Evolutionary conservation across 2,888 invertebrate species (phyloP), one percentile per base, ranked within the genome.

Genomic region (Brachypalpus laphriformis): DNA sequence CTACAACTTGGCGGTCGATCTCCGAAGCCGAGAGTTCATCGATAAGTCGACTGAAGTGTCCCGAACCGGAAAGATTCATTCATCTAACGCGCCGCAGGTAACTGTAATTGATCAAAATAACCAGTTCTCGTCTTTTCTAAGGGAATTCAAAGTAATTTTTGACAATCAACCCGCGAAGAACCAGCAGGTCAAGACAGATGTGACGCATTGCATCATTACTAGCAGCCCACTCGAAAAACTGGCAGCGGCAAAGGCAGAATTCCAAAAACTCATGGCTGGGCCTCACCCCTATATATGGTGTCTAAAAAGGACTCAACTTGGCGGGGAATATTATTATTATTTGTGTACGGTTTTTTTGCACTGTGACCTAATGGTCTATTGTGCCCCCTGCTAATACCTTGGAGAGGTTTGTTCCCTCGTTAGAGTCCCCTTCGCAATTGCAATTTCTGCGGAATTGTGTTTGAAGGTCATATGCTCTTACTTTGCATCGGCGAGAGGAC

Each of bases 181-280:
- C 6, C 42, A 42, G 42, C 16, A 42, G 7, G 42, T 42, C 16
- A 42, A 42, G 8, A 42, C 49, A 14, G 6, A 49, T 5, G n/a
- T 20, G n/a, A n/a, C n/a, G n/a, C 18, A 45, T 45, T 45, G 66
- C 11, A 66, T 66, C 25, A 14, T 14, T 14, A 66, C 51, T 5
- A 65, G 22, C 20, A 49, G 63, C 14, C 63, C 9, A 31, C 37
- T 51, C 0, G 40, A 66, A 5, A 66, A 66, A 40, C 6, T 40
- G 1, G 37, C 49, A 25, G 16, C 11, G 0, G 51, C 66, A 0
- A 66, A 66, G n/a, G n/a, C n/a, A n/a, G n/a, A n/a, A n/a, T n/a
- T n/a, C n/a, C n/a, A n/a, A n/a, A n/a, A n/a, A n/a, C 40, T 66
- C 4, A 25, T 66, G 25, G 49, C 37, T 87, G 82, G 76, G 61